A percentile compares a stretch with the other conserved stretches of the same genome.
Conservation (phyloP, 2,113 vertebrate species). For the Odocoileus hemionus region DNA sequence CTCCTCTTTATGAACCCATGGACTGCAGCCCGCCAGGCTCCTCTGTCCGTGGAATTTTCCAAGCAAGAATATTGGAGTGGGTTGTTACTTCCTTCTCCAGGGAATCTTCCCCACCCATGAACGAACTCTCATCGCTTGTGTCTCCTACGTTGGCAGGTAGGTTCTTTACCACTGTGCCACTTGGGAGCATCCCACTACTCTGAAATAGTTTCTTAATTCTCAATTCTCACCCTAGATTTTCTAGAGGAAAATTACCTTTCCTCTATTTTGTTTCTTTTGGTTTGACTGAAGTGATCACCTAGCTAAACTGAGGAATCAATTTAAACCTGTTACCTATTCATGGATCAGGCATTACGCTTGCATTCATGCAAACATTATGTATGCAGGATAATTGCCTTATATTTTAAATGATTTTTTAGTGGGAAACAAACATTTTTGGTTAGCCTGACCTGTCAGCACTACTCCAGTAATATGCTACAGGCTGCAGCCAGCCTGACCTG, state of each 20-base stretch:
- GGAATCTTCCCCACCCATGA: not conserved
- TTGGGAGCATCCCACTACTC: not conserved
- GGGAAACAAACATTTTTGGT: not conserved
- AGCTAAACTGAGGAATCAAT: not conserved
- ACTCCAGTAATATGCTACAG: not conserved
- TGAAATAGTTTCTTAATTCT: not conserved
- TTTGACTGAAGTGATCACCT: not conserved
- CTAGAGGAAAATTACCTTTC: not conserved
- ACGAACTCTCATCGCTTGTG: not conserved
- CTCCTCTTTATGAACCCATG: not conserved
- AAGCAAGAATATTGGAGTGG: not conserved
- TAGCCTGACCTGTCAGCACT: not conserved
- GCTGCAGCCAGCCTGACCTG: not conserved
- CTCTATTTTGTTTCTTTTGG: not conserved
- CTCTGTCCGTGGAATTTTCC: not conserved
- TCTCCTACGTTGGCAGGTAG: not conserved
- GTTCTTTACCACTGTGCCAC: not conserved
- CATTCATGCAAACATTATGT: not conserved
- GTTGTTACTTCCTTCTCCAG: not conserved
- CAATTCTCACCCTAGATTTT: accelerated
- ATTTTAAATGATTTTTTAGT: not conserved
- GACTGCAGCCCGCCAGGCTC: not conserved
- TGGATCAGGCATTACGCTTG: not conserved
- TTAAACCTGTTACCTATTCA: not conserved
- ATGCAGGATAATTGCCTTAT: not conserved